Conservation (phyloP, 2,113 vertebrate species). For the Axis porcinus region DNA sequence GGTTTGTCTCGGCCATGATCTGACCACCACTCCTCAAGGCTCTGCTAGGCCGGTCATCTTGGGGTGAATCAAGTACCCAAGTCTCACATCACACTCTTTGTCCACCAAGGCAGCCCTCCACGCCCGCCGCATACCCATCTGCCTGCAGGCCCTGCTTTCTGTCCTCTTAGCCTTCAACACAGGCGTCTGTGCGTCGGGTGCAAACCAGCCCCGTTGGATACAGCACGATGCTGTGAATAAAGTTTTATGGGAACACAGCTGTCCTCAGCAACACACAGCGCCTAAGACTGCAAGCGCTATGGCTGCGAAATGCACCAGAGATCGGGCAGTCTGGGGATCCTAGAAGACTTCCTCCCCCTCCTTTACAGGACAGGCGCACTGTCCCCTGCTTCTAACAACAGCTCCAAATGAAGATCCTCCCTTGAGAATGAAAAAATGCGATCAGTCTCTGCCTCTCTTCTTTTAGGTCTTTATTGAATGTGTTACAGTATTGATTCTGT, state of each 20-base stretch:
- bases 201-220: background rate
- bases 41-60: rapidly evolving
- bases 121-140: background rate
- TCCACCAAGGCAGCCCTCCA: background rate
- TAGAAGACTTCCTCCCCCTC: too few relatives aligned
- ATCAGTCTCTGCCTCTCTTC: background rate
- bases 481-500: background rate
- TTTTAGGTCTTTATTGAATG: background rate
- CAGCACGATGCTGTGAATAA: background rate
- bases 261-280: rapidly evolving
- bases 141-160: background rate
- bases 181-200: rapidly evolving
- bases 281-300: rapidly evolving
- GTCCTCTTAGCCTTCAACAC: background rate
- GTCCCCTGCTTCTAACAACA: background rate
- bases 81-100: background rate
- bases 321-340: rapidly evolving
- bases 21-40: background rate
- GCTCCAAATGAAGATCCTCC: background rate
- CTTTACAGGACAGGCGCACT: background rate
- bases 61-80: background rate
- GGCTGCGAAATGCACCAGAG: rapidly evolving
- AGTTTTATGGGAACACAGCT: background rate
- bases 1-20: rapidly evolving
- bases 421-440: background rate